Base-by-base conservation (phyloP, 2,888 invertebrate species). In the Andrena chrysosceles region DNA sequence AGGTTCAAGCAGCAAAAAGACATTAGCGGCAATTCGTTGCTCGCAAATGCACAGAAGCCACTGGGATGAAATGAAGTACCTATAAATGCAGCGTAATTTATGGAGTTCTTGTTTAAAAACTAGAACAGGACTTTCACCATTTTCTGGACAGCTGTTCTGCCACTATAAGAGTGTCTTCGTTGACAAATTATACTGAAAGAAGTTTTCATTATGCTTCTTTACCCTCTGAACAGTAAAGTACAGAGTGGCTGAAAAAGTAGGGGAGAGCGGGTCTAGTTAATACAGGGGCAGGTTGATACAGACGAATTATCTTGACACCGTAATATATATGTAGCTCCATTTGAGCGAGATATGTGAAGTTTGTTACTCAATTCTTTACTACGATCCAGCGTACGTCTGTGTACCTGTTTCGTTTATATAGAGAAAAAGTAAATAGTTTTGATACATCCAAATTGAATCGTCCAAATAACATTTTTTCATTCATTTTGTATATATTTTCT, bases 21-120 rank as follows among this genome's bases (percentile, higher is more conserved):
- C 74, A 68, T 71, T 49, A 42, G 29, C 7, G 35, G 48, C 26
- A 54, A 64, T 54, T 33, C 16, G 10, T 26, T 62, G 31, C n/a
- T 29, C 2, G 10, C n/a, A 29, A 66, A 48, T 16, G 16, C 2
- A 49, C n/a, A 13, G 26, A n/a, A 13, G 33, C 20, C 64, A 66
- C 1, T n/a, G 31, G 8, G 42, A 29, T 20, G 35, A 54, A 69
- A 63, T 42, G 42, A 13, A 20, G 7, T 42, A n/a, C n/a, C n/a
- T n/a, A 26, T 16, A 66, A 35, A 73, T 23, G 64, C 42, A 54
- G 13, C 64, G 16, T 29, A 42, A 23, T 26, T 72, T 52, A n/a
- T 52, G 7, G 8, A 49, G 10, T 62, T 49, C n/a, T 23, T 29
- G 33, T 1, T 8, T 16, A 59, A 69, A 70, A 59, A 42, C 35